Percentiles rank a stretch among this genome's conserved stretches.
Conservation (phyloP, 2,888 invertebrate species). For the Lymantria dispar region DNA sequence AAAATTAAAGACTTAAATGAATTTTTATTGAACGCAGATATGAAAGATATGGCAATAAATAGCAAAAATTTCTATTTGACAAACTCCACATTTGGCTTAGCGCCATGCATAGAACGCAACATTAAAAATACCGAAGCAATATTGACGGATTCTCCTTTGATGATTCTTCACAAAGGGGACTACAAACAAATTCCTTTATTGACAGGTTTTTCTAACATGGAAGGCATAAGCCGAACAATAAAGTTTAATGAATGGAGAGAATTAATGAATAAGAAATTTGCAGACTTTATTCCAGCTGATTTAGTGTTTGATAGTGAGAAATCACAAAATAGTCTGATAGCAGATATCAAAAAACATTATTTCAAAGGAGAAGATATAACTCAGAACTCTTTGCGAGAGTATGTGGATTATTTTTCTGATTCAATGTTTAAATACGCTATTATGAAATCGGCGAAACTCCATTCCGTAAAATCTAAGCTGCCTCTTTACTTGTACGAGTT, state of each 20-base stretch:
- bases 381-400: conserved; percentile 47
- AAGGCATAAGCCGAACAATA: conserved; percentile 64
- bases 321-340: conserved; percentile 41
- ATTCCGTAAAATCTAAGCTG: conserved; percentile 40
- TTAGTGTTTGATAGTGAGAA: conserved; percentile 48
- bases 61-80: conserved; percentile 63
- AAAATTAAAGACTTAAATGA: conserved; percentile 62
- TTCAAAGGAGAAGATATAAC: conserved; percentile 56
- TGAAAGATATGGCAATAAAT: conserved; percentile 42
- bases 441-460: conserved; percentile 61
- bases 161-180: conserved; percentile 51
- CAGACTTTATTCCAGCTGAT: conserved; percentile 65
- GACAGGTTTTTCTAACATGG: conserved; percentile 69
- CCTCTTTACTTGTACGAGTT: conserved; percentile 68
- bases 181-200: conserved; percentile 54
- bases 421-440: conserved; percentile 69
- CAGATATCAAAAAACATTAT: conserved; percentile 52
- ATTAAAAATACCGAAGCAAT: conserved; percentile 52
- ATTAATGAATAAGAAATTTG: conserved; percentile 66
- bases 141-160: conserved; percentile 64
- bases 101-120: conserved; percentile 66
- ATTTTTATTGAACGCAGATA: conserved; percentile 56
- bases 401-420: conserved; percentile 69
- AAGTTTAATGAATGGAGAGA: conserved; percentile 61
- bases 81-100: conserved; percentile 71